phyloP scores from a whole-genome alignment of 2,888 invertebrate genomes.

The Noctua janthina region DNA sequence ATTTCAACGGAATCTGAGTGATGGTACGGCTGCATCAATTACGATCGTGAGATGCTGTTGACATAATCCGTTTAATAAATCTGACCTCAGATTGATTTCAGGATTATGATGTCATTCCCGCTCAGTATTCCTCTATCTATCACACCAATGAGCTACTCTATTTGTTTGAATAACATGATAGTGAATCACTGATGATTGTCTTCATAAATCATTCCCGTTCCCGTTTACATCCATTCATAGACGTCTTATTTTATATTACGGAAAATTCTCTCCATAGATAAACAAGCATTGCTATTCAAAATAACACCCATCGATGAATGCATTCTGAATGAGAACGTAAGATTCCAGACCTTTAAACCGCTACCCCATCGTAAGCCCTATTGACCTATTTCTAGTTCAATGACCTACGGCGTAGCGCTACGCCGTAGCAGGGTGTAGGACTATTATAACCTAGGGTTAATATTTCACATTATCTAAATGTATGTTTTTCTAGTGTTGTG shows the following conservation, averaged over 20 bases:
- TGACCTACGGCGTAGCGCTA: constrained; percentile 49
- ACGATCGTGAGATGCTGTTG: not conserved
- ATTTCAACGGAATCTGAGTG: not conserved
- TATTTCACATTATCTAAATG: not conserved
- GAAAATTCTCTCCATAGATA: not conserved
- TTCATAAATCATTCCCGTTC: constrained; percentile 8
- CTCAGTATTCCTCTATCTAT: constrained; percentile 3
- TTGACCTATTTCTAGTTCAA: constrained; percentile 10
- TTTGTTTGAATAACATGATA: constrained; percentile 9
- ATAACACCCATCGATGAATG: not conserved
- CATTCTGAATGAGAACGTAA: not conserved
- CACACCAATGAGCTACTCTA: not conserved
- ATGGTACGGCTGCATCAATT: not conserved
- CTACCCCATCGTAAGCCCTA: not conserved
- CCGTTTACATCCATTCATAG: constrained; percentile 1
- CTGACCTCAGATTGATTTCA: constrained; percentile 10
- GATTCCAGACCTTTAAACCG: too few species aligned
- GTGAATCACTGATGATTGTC: constrained; percentile 3
- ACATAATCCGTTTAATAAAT: not conserved
- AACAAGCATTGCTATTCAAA: constrained; percentile 4
- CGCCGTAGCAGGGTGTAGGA: constrained; percentile 41
- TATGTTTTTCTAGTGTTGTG: not conserved
- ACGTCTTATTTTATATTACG: not conserved
- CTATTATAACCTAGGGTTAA: not conserved
- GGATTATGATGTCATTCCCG: constrained; percentile 14